phyloP scores from a whole-genome alignment of 1,140 invertebrate species.

The Wasmannia auropunctata region DNA sequence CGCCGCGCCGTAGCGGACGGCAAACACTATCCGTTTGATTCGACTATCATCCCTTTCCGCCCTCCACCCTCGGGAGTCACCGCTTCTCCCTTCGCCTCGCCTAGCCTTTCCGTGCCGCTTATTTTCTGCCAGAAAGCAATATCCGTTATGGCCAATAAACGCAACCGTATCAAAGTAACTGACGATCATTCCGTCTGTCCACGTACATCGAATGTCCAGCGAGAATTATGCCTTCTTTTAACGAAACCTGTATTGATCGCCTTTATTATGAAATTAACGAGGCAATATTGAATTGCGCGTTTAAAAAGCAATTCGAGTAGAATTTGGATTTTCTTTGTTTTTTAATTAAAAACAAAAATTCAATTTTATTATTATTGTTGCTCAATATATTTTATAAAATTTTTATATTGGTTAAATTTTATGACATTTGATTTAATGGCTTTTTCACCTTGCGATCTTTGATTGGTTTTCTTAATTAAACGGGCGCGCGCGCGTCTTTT shows the following conservation, averaged over 20 bases:
- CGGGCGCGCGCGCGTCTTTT: background rate
- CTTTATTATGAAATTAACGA: background rate
- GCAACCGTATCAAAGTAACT: conserved; percentile 39
- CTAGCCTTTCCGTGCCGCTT: conserved; percentile 34
- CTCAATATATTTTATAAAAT: background rate
- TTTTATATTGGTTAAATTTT: background rate
- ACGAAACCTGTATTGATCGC: background rate
- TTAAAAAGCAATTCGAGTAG: background rate
- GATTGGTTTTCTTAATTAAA: background rate
- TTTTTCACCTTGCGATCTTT: background rate
- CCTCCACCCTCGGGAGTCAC: background rate
- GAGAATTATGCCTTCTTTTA: conserved; percentile 5
- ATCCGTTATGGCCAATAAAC: conserved; percentile 61
- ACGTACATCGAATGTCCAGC: conserved; percentile 38
- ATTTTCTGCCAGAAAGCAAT: conserved; percentile 57
- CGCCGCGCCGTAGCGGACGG: conserved; percentile 18
- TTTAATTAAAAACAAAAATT: background rate
- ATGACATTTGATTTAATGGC: background rate
- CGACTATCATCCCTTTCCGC: conserved; percentile 18
- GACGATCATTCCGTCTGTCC: conserved; percentile 36
- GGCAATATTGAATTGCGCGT: background rate
- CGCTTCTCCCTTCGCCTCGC: background rate
- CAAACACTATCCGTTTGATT: conserved; percentile 64
- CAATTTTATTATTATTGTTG: background rate
- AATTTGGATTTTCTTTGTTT: background rate